A percentile compares a stretch with the other conserved stretches of the same genome.
phyloP scores from a whole-genome alignment of 2,113 vertebrate species.

The Oreochromis spilurus region DNA sequence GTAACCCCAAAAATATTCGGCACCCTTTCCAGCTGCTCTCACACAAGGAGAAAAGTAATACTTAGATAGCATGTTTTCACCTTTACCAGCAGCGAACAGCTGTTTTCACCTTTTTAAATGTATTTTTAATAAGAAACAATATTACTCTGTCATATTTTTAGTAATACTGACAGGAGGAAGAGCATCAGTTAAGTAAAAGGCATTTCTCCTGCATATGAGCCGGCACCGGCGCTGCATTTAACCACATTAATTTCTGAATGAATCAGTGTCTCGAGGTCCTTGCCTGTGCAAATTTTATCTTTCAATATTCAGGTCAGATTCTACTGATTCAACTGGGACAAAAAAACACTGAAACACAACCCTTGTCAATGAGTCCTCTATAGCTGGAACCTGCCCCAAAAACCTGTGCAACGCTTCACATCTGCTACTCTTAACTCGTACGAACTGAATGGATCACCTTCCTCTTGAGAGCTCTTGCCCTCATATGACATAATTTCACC shows the following conservation, averaged over 20 bases:
- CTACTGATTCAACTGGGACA: background rate
- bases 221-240: background rate
- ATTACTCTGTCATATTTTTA: background rate
- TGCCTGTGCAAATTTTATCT: background rate
- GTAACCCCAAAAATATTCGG: background rate
- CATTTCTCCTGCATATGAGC: background rate
- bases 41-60: background rate
- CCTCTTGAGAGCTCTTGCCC: background rate
- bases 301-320: background rate
- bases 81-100: background rate
- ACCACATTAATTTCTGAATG: slow-evolving; percentile 5
- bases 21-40: background rate
- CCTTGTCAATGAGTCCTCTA: background rate
- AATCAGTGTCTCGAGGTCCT: slow-evolving; percentile 5
- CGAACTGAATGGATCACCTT: background rate
- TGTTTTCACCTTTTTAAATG: background rate
- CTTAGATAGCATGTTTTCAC: background rate
- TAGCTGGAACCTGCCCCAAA: background rate
- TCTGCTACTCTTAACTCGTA: background rate
- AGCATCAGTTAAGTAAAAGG: background rate
- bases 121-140: background rate
- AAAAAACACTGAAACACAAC: background rate
- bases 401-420: background rate
- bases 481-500: background rate
- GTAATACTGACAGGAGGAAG: background rate